These are phyloP conservation scores for Sebastes paucispinis DNA, from an alignment of 2,797 vertebrate genomes.

Conservation along the genomic window DNA sequence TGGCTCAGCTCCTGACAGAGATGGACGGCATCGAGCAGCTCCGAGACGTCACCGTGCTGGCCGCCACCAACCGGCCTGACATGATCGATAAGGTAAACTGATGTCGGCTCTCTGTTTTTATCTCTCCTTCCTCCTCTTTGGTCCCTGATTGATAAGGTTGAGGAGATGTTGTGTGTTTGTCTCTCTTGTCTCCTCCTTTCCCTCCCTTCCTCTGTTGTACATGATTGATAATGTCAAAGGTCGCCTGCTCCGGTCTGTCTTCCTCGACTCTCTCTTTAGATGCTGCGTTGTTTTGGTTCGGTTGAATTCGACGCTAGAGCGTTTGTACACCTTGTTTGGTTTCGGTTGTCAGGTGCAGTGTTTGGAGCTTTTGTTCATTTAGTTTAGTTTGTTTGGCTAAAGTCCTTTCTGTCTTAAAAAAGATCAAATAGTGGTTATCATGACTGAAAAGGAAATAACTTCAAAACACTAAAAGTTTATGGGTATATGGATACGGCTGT, in stretches of 20 bases:
- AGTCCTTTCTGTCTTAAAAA: background rate
- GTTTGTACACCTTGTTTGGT: background rate
- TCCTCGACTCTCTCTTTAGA: conserved; percentile 20
- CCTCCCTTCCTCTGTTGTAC: conserved; percentile 45
- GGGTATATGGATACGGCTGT: background rate
- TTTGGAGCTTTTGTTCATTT: background rate
- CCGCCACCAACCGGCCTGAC: conserved; percentile 97
- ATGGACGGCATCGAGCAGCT: conserved; percentile 97
- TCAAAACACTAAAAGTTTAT: background rate
- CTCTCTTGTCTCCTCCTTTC: conserved; percentile 36
- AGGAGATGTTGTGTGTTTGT: conserved; percentile 56
- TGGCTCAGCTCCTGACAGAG: conserved; percentile 96
- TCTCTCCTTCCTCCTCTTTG: conserved; percentile 56
- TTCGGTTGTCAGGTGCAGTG: background rate
- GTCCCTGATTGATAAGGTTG: conserved; percentile 67
- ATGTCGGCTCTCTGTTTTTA: conserved; percentile 40
- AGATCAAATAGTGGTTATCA: background rate
- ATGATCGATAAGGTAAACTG: conserved; percentile 94
- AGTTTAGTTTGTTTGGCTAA: background rate
- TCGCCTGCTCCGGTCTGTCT: conserved; percentile 26
- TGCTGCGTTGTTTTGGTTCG: background rate
- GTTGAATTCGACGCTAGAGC: rapidly evolving
- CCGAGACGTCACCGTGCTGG: conserved; percentile 91
- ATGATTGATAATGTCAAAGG: conserved; percentile 74
- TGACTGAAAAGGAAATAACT: background rate